These are phyloP conservation scores for Siniperca scherzeri DNA, from an alignment of 2,797 vertebrate genomes.

Conservation along the genomic window DNA sequence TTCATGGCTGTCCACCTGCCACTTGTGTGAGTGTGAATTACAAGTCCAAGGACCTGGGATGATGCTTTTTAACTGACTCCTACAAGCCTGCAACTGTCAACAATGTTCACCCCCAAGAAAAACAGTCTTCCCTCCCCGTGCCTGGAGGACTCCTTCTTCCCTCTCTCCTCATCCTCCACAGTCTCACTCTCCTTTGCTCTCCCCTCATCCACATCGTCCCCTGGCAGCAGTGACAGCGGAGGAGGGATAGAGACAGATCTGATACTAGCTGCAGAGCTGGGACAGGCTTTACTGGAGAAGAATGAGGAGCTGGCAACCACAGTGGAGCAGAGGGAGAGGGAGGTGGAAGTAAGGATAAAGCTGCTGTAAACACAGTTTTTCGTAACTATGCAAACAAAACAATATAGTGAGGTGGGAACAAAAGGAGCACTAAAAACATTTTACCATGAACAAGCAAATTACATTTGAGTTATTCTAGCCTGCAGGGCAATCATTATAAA, in stretches of 20 bases:
- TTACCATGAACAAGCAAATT: not conserved
- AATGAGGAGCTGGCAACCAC: conserved; percentile 84
- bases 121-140: conserved; percentile 82
- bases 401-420: not conserved
- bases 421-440: not conserved
- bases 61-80: conserved; percentile 42
- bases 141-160: conserved; percentile 88
- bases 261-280: conserved; percentile 87
- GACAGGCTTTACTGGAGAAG: conserved; percentile 87
- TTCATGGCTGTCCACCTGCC: not conserved
- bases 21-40: conserved; percentile 25
- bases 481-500: not conserved
- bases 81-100: conserved; percentile 24
- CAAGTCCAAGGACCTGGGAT: conserved; percentile 16
- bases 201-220: conserved; percentile 74
- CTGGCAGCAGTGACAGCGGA: conserved; percentile 53
- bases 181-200: conserved; percentile 75
- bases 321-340: conserved; percentile 79
- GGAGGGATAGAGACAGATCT: conserved; percentile 85
- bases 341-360: conserved; percentile 80
- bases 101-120: conserved; percentile 82
- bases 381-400: not conserved
- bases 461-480: not conserved
- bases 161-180: conserved; percentile 82
- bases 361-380: not conserved